Conservation (phyloP, 2,888 invertebrate genomes). For the Mesorhabditis belari region DNA sequence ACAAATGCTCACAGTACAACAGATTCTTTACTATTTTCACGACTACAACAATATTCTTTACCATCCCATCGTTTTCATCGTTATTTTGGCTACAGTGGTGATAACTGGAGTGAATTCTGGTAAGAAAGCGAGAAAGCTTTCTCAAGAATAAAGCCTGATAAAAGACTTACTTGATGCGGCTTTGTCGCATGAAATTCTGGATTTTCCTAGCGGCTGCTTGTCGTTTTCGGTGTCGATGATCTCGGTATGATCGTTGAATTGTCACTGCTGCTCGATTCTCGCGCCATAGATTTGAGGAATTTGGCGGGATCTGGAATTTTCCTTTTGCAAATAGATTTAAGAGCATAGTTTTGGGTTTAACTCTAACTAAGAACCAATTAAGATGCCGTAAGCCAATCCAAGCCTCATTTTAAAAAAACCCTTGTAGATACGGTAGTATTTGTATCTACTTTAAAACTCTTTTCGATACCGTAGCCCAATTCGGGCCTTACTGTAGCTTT, state of each 20-base stretch:
- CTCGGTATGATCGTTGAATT: conserved; percentile 26
- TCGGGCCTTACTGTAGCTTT: too few relatives aligned
- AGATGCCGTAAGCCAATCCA: too few relatives aligned
- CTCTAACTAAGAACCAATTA: too few relatives aligned
- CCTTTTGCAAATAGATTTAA: too few relatives aligned
- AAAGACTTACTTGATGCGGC: conserved; percentile 77
- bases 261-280: conserved; percentile 29
- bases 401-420: too few relatives aligned
- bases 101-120: background rate
- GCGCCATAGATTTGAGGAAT: conserved; percentile 18
- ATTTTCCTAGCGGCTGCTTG: conserved; percentile 92
- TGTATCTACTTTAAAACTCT: too few relatives aligned
- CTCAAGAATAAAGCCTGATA: background rate
- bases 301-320: conserved; percentile 22
- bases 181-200: conserved; percentile 91
- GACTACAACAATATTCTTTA: too few relatives aligned
- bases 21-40: too few relatives aligned
- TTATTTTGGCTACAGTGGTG: background rate
- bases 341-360: too few relatives aligned
- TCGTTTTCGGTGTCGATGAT: conserved; percentile 67
- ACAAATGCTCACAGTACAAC: too few relatives aligned
- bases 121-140: background rate
- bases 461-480: too few relatives aligned
- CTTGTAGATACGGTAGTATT: too few relatives aligned
- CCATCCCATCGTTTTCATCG: background rate